Percentiles rank a stretch among this genome's conserved stretches.
Evolutionary conservation across 2,888 invertebrate genomes (phyloP).

Genomic region (Diarsia rubi): DNA sequence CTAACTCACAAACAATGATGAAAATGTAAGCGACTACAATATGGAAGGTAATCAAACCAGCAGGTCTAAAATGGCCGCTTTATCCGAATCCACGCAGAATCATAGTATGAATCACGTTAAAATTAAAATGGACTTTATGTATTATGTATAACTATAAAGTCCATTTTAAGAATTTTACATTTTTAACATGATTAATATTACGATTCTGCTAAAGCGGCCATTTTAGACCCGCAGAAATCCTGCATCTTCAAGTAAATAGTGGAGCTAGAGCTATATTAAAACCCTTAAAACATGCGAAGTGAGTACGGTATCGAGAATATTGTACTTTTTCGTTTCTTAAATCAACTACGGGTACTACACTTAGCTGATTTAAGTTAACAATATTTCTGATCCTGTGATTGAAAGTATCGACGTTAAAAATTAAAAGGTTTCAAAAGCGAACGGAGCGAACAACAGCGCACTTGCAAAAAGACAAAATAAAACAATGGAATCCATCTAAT

Average conservation of each 20-base stretch:
- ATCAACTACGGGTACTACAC: not conserved
- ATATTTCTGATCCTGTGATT: not conserved
- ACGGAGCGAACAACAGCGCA: too few relatives aligned
- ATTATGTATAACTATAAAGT: too few relatives aligned
- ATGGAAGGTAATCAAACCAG: not conserved
- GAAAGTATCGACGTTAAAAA: not conserved
- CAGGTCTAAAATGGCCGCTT: too few relatives aligned
- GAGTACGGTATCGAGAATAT: not conserved
- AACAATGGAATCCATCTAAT: not conserved
- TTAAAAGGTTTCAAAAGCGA: not conserved
- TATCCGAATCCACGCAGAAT: too few relatives aligned
- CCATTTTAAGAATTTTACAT: too few relatives aligned
- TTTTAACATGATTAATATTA: too few relatives aligned
- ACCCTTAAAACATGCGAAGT: slow-evolving; percentile 2
- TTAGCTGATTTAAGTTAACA: not conserved
- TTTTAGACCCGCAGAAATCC: too few relatives aligned
- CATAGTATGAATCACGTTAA: too few relatives aligned
- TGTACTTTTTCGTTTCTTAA: not conserved
- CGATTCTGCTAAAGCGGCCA: too few relatives aligned
- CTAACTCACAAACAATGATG: not conserved
- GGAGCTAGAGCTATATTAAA: too few relatives aligned
- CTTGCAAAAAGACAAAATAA: not conserved
- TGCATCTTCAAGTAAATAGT: not conserved
- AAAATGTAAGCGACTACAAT: not conserved
- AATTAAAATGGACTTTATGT: too few relatives aligned